These are phyloP conservation scores for Drosophila nr. fundita DNA, from an alignment of 2,888 invertebrate species.

Conservation along the genomic window DNA sequence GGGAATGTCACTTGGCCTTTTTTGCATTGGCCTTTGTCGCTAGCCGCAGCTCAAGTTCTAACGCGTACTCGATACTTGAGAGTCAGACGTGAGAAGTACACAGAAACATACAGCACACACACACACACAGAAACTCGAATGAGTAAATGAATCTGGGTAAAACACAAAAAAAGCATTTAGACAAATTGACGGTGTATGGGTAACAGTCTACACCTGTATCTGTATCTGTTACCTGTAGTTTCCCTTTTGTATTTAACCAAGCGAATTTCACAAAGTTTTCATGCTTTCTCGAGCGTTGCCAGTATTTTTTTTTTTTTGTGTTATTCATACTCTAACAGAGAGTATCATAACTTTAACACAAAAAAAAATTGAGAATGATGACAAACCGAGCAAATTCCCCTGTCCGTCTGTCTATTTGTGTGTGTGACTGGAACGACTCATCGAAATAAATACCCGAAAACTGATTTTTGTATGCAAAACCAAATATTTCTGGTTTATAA, in stretches of 20 bases:
- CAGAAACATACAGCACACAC: constrained; percentile 8
- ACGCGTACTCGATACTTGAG: constrained; percentile 25
- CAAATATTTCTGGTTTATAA: not conserved
- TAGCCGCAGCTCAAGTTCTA: constrained; percentile 36
- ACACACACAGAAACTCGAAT: not conserved
- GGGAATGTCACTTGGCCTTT: not conserved
- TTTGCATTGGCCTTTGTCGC: not conserved
- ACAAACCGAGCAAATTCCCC: not conserved
- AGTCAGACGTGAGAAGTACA: constrained; percentile 28
- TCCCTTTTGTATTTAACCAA: constrained; percentile 54
- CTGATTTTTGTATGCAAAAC: not conserved
- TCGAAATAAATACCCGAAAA: not conserved
- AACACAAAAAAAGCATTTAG: constrained; percentile 28
- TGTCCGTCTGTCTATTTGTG: not conserved
- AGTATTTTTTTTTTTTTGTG: constrained; percentile 10
- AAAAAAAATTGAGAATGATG: not conserved
- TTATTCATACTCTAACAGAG: constrained; percentile 16
- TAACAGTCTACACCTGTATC: not conserved
- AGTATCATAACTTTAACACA: not conserved
- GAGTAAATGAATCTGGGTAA: constrained; percentile 52
- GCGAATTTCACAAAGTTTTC: constrained; percentile 57
- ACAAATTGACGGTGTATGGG: not conserved
- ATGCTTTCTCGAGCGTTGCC: constrained; percentile 67
- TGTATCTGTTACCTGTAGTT: constrained; percentile 29
- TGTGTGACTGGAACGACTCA: not conserved